phyloP scores from a whole-genome alignment of 2,888 invertebrate species.

The Lypha dubia region DNA sequence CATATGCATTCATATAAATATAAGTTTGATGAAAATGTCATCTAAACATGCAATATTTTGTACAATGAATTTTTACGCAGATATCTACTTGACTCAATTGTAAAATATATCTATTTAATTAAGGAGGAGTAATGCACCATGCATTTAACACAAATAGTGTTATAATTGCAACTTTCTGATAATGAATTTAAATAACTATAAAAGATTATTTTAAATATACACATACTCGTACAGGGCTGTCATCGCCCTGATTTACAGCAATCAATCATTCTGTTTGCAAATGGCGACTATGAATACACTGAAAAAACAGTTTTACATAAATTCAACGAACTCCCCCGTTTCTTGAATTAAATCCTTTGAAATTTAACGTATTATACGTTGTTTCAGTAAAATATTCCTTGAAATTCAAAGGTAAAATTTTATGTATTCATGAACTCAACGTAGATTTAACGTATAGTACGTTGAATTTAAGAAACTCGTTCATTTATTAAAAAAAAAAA shows the following conservation, averaged over 20 bases:
- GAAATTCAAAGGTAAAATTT: too few species aligned
- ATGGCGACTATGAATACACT: not conserved
- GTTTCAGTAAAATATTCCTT: too few species aligned
- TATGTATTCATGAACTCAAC: too few species aligned
- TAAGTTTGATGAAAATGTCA: conserved; percentile 17
- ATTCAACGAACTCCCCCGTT: too few species aligned
- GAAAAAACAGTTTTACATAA: too few species aligned
- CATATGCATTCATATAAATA: not conserved
- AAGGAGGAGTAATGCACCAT: conserved; percentile 40
- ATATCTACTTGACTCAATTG: conserved; percentile 47
- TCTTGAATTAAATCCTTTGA: too few species aligned
- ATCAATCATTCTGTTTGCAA: not conserved
- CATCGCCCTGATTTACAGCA: not conserved
- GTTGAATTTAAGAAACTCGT: too few species aligned
- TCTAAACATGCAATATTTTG: conserved; percentile 56
- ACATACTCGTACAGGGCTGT: not conserved
- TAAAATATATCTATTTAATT: not conserved
- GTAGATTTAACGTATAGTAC: too few species aligned
- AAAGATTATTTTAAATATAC: not conserved
- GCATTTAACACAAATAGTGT: not conserved
- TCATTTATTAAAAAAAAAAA: too few species aligned
- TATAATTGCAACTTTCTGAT: not conserved
- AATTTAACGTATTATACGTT: too few species aligned
- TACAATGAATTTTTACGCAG: conserved; percentile 40
- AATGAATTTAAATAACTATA: not conserved